phyloP scores from a whole-genome alignment of 2,888 invertebrate genomes.

The Trypoxylon attenuatum region DNA sequence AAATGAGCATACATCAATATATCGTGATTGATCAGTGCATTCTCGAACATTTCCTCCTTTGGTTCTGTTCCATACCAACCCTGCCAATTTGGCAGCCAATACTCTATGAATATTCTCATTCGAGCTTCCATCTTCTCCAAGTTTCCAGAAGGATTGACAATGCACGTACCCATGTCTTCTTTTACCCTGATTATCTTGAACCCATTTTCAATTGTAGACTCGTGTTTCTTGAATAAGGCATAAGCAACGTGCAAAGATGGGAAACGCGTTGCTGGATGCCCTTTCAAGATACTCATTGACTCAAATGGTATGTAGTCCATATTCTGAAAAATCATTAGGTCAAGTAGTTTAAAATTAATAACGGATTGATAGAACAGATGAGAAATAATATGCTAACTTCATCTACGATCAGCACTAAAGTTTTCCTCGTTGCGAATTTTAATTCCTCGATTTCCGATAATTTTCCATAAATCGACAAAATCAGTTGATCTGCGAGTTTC shows the following conservation, averaged over 20 bases:
- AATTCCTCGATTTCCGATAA: constrained; percentile 56
- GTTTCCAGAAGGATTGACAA: constrained; percentile 81
- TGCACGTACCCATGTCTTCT: constrained; percentile 77
- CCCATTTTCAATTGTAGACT: constrained; percentile 77
- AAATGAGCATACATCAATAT: constrained; percentile 82
- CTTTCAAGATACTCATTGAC: constrained; percentile 79
- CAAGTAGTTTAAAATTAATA: too few species aligned
- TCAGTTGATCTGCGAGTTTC: constrained; percentile 64
- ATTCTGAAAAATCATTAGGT: constrained; percentile 75
- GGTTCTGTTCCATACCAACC: constrained; percentile 79
- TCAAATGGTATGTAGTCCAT: constrained; percentile 89
- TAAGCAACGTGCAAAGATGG: constrained; percentile 84
- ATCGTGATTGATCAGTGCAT: constrained; percentile 78
- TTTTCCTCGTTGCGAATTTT: constrained; percentile 76
- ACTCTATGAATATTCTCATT: constrained; percentile 77
- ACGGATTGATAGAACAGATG: too few species aligned
- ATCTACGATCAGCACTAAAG: constrained; percentile 82
- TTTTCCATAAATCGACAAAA: constrained; percentile 65
- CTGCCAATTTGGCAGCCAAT: constrained; percentile 79
- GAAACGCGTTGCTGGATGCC: constrained; percentile 84
- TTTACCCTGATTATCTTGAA: constrained; percentile 76
- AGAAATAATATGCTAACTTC: constrained; percentile 78
- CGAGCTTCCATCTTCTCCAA: constrained; percentile 80
- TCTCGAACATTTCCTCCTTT: constrained; percentile 76
- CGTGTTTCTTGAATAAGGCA: constrained; percentile 79